Evolutionary conservation across 2,888 invertebrate genomes (phyloP).

Genomic region (Cylindroiulus punctatus): DNA sequence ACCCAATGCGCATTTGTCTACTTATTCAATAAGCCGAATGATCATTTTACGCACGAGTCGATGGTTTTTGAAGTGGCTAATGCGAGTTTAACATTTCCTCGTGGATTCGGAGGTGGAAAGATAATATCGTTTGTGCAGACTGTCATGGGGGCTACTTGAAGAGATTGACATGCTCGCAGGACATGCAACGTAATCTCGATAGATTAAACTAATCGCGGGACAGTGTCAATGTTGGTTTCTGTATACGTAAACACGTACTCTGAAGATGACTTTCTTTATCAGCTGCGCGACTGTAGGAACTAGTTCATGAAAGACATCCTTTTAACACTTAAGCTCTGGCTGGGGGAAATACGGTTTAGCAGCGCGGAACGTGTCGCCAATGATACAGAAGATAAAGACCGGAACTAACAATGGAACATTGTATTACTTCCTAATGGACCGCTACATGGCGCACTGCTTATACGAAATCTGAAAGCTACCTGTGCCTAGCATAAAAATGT

Average conservation of each 20-base stretch:
- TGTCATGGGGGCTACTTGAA: not conserved
- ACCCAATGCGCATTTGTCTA: conserved; percentile 8
- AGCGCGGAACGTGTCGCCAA: conserved; percentile 22
- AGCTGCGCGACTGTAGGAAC: not conserved
- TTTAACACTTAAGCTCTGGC: not conserved
- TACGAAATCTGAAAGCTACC: not conserved
- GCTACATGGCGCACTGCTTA: not conserved
- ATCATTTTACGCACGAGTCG: conserved; percentile 20
- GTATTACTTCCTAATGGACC: not conserved
- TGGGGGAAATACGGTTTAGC: conserved; percentile 7
- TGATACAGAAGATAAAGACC: conserved; percentile 12
- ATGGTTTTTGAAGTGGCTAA: conserved; percentile 19
- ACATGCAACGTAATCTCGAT: not conserved
- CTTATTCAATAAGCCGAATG: conserved; percentile 34
- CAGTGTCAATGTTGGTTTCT: not conserved
- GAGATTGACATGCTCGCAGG: not conserved
- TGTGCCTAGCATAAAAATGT: not conserved
- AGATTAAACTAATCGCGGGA: not conserved
- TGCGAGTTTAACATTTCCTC: not conserved
- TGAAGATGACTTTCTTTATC: not conserved
- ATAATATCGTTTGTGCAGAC: not conserved
- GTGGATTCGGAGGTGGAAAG: not conserved
- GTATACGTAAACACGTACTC: not conserved
- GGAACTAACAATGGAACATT: not conserved
- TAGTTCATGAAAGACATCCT: conserved; percentile 12